Base-by-base conservation (phyloP, 2,113 vertebrate species). In the Gulo gulo region DNA sequence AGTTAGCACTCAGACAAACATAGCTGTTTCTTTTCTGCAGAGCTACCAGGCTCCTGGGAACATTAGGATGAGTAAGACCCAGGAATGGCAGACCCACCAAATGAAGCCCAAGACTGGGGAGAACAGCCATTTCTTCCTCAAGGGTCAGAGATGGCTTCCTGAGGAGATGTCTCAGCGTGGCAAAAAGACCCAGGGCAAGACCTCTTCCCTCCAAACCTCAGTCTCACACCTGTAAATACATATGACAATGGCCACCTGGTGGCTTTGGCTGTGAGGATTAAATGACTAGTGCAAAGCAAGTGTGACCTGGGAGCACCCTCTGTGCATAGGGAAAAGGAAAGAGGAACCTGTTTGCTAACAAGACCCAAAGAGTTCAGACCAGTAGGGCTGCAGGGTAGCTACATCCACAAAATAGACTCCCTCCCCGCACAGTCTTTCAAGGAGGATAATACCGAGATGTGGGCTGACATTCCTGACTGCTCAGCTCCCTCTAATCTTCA, bases 101-200 rank as follows among this genome's bases (percentile, higher is more conserved):
- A 42, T 13, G 76, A 34, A 34, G 16, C 42, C 29, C 34, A 31
- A 21, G 78, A 52, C 13, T 6, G 16, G 39, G n/a, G 12, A 85
- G 80, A 67, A 76, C 42, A 42, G 16, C 59, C 26, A 26, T 34
- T 39, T 86, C 80, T 50, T 16, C 65, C 84, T 80, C 0, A 0
- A 69, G 88, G 29, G 20, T 74, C 26, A 79, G 67, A 50, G 24
- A 31, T 13, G 31, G 45, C 74, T 50, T 83, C 29, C 63, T 24
- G n/a, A 26, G 39, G 24, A 52, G 55, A 36, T 0, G 23, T 7
- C 65, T 81, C 20, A 13, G 47, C 2, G 0, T 34, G 34, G 26
- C 14, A 36, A 83, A 29, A 24, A 91, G 39, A 24, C 39, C 24
- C 12, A 21, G 61, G 76, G 24, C 24, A 42, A 31, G 18, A 1